A percentile compares a stretch with the other conserved stretches of the same genome.
phyloP scores from a whole-genome alignment of 2,888 invertebrate genomes.

The Orchesellides sinensis region DNA sequence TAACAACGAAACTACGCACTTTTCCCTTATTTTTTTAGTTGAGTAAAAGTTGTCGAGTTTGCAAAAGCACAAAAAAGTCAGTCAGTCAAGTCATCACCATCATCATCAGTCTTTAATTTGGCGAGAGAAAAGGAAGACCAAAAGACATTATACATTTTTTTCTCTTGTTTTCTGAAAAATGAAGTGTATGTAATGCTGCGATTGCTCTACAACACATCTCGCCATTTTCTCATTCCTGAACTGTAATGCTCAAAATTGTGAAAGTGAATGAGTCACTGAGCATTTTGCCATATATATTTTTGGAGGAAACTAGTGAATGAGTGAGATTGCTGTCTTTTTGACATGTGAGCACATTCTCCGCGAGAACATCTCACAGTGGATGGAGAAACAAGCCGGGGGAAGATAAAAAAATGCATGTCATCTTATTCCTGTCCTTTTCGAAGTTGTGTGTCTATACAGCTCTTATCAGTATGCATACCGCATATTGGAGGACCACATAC shows the following conservation, averaged over 20 bases:
- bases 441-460: neutral
- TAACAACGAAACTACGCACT: neutral
- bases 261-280: neutral
- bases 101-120: conserved; percentile 13
- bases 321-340: conserved; percentile 37
- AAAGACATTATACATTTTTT: neutral
- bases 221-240: neutral
- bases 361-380: neutral
- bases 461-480: conserved; percentile 49
- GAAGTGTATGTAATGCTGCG: neutral
- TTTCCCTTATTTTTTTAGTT: no score
- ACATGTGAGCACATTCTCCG: conserved; percentile 26
- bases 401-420: conserved; percentile 22
- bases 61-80: neutral
- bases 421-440: conserved; percentile 3
- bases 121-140: neutral
- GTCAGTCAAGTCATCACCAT: neutral
- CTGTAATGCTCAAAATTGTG: neutral
- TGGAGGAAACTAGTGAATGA: conserved; percentile 27
- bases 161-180: neutral
- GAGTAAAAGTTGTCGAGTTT: neutral
- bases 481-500: neutral
- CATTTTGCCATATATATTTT: conserved; percentile 20
- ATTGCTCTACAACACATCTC: no score
- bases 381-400: neutral